A percentile compares a stretch with the other conserved stretches of the same genome.
Conservation (phyloP, 35 echinoderm and acorn worm genomes). For the Diadema setosum region DNA sequence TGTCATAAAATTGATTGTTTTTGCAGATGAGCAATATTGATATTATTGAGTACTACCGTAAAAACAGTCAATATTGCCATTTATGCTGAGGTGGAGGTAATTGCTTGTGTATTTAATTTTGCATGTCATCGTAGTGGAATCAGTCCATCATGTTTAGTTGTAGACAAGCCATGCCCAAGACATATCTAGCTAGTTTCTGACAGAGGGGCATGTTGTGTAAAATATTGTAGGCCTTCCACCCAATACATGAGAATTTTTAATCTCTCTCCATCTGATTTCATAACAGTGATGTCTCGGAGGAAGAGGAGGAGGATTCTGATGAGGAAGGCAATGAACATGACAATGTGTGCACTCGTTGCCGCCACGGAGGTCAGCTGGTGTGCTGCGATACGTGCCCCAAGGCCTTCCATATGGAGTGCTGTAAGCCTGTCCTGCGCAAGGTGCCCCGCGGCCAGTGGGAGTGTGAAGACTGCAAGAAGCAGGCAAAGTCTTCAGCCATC, state of each 20-base stretch:
- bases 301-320: not conserved
- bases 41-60: too few species aligned
- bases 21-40: too few species aligned
- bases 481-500: not conserved
- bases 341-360: slow-evolving; percentile 51
- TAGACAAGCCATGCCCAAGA: too few species aligned
- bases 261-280: not conserved
- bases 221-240: too few species aligned
- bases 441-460: slow-evolving; percentile 73
- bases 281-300: not conserved
- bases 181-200: too few species aligned
- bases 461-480: slow-evolving; percentile 51
- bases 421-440: slow-evolving; percentile 39
- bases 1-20: too few species aligned
- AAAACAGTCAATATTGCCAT: too few species aligned
- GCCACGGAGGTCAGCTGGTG: slow-evolving; percentile 84
- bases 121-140: too few species aligned
- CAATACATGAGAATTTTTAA: not conserved
- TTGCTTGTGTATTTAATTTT: too few species aligned
- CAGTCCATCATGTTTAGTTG: too few species aligned
- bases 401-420: slow-evolving; percentile 75
- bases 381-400: slow-evolving; percentile 72
- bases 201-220: too few species aligned
- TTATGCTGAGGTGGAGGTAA: too few species aligned
- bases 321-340: slow-evolving; percentile 27